Percentiles rank a stretch among this genome's conserved stretches.
These are phyloP conservation scores for Gasteruption jaculator DNA, from an alignment of 2,888 invertebrate species.

Conservation along the genomic window DNA sequence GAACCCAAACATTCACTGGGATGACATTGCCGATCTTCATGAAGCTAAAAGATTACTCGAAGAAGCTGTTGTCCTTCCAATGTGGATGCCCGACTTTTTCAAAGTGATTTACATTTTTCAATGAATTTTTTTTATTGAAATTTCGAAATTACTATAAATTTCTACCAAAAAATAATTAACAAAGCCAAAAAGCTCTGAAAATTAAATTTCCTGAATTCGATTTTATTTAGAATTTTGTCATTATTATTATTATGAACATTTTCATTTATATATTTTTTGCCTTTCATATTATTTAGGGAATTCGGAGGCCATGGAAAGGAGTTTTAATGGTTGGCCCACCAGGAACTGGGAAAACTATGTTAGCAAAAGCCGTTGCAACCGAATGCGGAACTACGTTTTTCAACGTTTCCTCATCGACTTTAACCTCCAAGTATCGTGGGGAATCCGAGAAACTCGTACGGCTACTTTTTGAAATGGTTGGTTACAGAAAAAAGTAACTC, in stretches of 20 bases:
- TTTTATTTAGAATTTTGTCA: neutral
- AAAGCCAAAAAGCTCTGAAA: neutral
- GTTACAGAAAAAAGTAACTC: constrained; percentile 19
- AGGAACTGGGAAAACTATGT: constrained; percentile 92
- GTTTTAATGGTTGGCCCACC: constrained; percentile 93
- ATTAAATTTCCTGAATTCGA: constrained; percentile 1
- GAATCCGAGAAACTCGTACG: constrained; percentile 98
- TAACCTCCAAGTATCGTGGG: constrained; percentile 98
- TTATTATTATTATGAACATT: constrained; percentile 6
- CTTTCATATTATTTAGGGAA: constrained; percentile 67
- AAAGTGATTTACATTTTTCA: constrained; percentile 59
- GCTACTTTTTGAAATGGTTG: constrained; percentile 93
- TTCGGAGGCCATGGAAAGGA: constrained; percentile 94
- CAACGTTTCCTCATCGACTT: constrained; percentile 92
- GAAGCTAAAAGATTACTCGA: constrained; percentile 89
- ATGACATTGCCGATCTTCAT: constrained; percentile 84
- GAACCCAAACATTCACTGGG: constrained; percentile 95
- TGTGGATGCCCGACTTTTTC: constrained; percentile 98
- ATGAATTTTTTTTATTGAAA: neutral
- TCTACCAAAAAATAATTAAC: too few species aligned
- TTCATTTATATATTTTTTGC: constrained; percentile 10
- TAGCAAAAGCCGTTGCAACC: constrained; percentile 97
- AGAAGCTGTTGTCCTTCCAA: constrained; percentile 95
- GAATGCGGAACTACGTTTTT: constrained; percentile 98
- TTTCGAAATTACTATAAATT: neutral